phyloP scores from a whole-genome alignment of 2,113 vertebrate species.

The Colistium nudipinnis region DNA sequence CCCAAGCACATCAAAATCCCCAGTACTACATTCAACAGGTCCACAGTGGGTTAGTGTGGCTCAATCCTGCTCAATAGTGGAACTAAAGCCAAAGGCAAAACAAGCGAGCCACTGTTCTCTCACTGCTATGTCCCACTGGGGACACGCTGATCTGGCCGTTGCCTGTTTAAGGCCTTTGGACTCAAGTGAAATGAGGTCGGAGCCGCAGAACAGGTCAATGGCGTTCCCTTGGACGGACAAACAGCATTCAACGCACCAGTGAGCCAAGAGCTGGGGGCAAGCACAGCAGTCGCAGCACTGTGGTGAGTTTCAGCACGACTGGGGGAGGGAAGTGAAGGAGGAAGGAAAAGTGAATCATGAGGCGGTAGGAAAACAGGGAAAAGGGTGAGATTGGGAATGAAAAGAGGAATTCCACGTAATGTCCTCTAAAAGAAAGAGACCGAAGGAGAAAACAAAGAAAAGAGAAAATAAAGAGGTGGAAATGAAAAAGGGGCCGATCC shows the following conservation, averaged over 20 bases:
- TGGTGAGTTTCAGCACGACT: slow-evolving; percentile 30
- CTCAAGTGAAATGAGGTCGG: slow-evolving; percentile 54
- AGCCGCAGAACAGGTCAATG: slow-evolving; percentile 52
- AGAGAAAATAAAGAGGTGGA: slow-evolving; percentile 44
- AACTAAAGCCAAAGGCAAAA: slow-evolving; percentile 67
- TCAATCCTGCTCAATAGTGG: slow-evolving; percentile 41
- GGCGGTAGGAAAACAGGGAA: slow-evolving; percentile 9
- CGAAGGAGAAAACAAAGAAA: slow-evolving; percentile 8
- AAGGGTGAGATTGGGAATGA: not conserved
- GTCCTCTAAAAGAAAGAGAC: slow-evolving; percentile 20
- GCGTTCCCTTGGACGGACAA: slow-evolving; percentile 49
- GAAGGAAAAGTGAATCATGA: slow-evolving; percentile 7
- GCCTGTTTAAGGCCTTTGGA: slow-evolving; percentile 56
- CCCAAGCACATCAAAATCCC: slow-evolving; percentile 38
- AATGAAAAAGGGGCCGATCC: slow-evolving; percentile 67
- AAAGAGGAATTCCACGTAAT: slow-evolving; percentile 15
- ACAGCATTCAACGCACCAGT: slow-evolving; percentile 44
- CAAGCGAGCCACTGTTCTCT: slow-evolving; percentile 74
- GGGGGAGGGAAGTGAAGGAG: slow-evolving; percentile 14
- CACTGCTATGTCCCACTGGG: slow-evolving; percentile 56
- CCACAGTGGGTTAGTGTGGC: slow-evolving; percentile 54
- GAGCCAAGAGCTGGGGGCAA: slow-evolving; percentile 37
- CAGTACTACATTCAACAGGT: slow-evolving; percentile 40
- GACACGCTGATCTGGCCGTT: slow-evolving; percentile 55
- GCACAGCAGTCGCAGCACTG: slow-evolving; percentile 22